These are phyloP conservation scores for Sminthopsis crassicaudata DNA, from an alignment of 2,113 vertebrate genomes.

Conservation along the genomic window DNA sequence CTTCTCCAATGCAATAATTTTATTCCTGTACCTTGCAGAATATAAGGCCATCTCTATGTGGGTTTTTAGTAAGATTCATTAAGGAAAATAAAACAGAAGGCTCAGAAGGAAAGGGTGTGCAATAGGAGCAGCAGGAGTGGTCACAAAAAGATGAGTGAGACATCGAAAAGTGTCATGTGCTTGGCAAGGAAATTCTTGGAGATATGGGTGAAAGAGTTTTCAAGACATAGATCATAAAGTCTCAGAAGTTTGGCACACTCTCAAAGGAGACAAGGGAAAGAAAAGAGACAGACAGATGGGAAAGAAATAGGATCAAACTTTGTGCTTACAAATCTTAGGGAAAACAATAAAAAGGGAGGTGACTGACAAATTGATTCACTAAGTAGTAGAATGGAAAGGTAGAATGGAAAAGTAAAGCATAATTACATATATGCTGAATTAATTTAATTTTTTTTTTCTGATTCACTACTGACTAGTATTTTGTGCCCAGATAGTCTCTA, in stretches of 20 bases:
- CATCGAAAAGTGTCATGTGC: not conserved
- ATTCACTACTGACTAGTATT: not conserved
- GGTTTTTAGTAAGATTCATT: constrained; percentile 6
- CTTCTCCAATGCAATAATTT: not conserved
- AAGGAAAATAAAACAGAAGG: constrained; percentile 1
- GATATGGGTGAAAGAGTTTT: not conserved
- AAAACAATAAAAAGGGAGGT: not conserved
- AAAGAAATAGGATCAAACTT: constrained; percentile 4
- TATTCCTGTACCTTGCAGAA: not conserved
- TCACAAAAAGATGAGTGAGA: not conserved
- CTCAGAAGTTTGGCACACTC: not conserved
- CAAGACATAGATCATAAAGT: not conserved
- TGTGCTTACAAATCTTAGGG: not conserved
- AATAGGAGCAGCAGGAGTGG: not conserved
- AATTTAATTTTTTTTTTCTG: not conserved
- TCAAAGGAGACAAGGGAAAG: constrained; percentile 4
- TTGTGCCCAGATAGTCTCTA: not conserved
- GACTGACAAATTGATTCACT: not conserved
- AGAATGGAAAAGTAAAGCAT: not conserved
- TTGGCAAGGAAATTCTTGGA: not conserved
- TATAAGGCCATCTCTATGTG: not conserved
- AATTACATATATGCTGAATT: not conserved
- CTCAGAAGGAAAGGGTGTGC: not conserved
- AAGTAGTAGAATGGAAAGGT: not conserved
- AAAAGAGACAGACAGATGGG: not conserved